These are phyloP conservation scores for Tachystola acroxantha DNA, from an alignment of 2,888 invertebrate genomes.

Conservation along the genomic window DNA sequence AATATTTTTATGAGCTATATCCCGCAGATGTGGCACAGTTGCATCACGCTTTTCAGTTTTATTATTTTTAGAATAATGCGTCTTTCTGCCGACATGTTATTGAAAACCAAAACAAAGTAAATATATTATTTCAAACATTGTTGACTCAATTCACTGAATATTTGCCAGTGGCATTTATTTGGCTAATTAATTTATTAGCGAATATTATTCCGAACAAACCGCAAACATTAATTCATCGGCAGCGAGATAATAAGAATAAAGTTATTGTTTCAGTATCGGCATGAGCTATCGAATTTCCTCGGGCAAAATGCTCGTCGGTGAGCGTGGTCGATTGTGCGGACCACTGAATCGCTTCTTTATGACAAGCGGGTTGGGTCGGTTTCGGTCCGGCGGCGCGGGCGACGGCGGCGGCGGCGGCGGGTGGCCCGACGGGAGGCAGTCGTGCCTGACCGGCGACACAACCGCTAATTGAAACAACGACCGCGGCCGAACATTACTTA, in stretches of 20 bases:
- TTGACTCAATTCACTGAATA: neutral
- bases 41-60: constrained; percentile 5
- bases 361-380: constrained; percentile 27
- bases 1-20: constrained; percentile 10
- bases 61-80: constrained; percentile 3
- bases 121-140: neutral
- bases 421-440: constrained; percentile 38
- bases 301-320: constrained; percentile 15
- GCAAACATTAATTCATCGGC: constrained; percentile 17
- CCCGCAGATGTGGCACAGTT: constrained; percentile 9
- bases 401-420: constrained; percentile 18
- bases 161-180: neutral
- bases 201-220: constrained; percentile 10
- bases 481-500: constrained; percentile 71
- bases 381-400: constrained; percentile 22
- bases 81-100: neutral
- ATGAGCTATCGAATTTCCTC: constrained; percentile 21
- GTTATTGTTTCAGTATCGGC: constrained; percentile 22
- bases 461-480: constrained; percentile 78
- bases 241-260: constrained; percentile 18
- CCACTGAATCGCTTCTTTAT: constrained; percentile 25
- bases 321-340: constrained; percentile 16
- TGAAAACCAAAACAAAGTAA: neutral
- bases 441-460: constrained; percentile 61
- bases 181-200: neutral